phyloP scores from a whole-genome alignment of 92 coral and sea anemone genomes.

The Epizoanthus stellaris region DNA sequence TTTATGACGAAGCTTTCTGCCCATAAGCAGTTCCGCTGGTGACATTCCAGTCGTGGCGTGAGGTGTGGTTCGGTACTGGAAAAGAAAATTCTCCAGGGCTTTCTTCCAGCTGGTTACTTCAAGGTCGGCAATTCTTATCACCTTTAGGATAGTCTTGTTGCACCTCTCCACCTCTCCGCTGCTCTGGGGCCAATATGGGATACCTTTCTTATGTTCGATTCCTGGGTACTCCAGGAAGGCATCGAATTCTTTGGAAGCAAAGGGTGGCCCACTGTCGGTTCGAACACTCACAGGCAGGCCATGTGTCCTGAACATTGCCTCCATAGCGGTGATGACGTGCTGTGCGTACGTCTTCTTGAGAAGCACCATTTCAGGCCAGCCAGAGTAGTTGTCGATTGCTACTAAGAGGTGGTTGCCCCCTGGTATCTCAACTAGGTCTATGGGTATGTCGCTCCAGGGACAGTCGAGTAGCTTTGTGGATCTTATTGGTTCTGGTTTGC shows the following conservation, averaged over 20 bases:
- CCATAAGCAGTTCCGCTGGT: constrained; percentile 66
- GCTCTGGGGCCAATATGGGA: constrained; percentile 56
- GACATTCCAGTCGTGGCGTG: constrained; percentile 64
- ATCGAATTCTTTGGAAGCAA: constrained; percentile 68
- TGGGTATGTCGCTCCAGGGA: constrained; percentile 65
- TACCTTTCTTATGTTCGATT: constrained; percentile 64
- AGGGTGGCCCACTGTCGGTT: constrained; percentile 68
- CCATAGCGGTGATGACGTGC: too few relatives aligned
- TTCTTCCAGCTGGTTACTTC: constrained; percentile 61
- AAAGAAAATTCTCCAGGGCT: constrained; percentile 57
- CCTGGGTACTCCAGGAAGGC: constrained; percentile 65
- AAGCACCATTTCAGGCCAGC: too few relatives aligned
- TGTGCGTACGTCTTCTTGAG: too few relatives aligned
- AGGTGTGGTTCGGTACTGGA: constrained; percentile 62
- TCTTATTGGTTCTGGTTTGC: constrained; percentile 63
- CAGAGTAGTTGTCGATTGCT: constrained; percentile 35
- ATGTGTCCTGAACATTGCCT: constrained; percentile 43
- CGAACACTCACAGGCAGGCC: constrained; percentile 56
- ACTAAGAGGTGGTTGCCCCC: constrained; percentile 65
- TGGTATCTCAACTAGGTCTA: constrained; percentile 49
- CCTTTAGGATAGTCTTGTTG: constrained; percentile 69
- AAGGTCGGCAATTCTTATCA: constrained; percentile 55
- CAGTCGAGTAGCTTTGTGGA: constrained; percentile 68
- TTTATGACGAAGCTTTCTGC: constrained; percentile 64
- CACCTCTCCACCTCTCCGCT: not conserved